Evolutionary conservation across 2,888 invertebrate genomes (phyloP), one percentile per base, ranked within the genome.

Genomic region (Tuta absoluta): DNA sequence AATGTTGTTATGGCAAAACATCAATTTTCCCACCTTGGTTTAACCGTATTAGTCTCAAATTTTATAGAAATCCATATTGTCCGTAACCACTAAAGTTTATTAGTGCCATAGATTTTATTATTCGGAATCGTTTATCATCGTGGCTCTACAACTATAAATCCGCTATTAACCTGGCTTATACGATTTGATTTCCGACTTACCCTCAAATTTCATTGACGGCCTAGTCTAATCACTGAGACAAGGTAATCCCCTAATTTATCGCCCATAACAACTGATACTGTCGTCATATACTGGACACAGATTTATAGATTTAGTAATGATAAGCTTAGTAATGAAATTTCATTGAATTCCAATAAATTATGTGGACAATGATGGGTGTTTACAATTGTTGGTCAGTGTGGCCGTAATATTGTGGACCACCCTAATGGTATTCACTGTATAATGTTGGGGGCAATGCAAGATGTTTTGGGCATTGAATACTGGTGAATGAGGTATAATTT

Each of bases 191-290:
- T 86, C 82, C 79, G 81, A 82, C 85, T 85, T 87, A 86, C 89
- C 88, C 88, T 81, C 80, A 81, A 84, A 85, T 79, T 78, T 81
- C 82, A 85, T 84, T 85, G 83, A 84, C 78, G 79, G 81, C 85
- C 87, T 33, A 33, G 33, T 8, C 33, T 10, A 89, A 91, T 90
- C 87, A 87, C 86, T 73, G 79, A 78, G 85, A 91, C 91, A 87
- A 86, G 85, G 82, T 89, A 90, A 91, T 91, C 91, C 89, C 78
- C 74, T 77, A 84, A 91, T 91, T 91, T 91, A 91, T 91, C 80
- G 87, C 76, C 85, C 81, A 82, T 87, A 86, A 83, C 83, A 81
- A 81, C 81, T 72, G 82, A 76, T 74, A 79, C 77, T 85, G 89
- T 87, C 89, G 81, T 85, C 87, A 84, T 79, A 74, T 78, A 80